Evolutionary conservation across 2,888 invertebrate genomes (phyloP), one percentile per base, ranked within the genome.

Genomic region (Acrobasis consociella): DNA sequence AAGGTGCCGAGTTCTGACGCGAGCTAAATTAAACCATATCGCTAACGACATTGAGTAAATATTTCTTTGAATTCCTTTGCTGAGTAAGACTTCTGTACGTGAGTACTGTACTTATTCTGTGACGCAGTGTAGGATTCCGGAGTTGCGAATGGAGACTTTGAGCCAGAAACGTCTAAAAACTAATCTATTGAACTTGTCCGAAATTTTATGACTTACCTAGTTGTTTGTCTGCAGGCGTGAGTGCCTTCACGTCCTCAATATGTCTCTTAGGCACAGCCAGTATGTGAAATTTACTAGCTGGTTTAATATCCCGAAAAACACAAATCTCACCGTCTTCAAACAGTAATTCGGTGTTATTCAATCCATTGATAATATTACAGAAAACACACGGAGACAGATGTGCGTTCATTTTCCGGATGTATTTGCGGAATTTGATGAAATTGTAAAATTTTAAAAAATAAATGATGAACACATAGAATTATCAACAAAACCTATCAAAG

Each of bases 261-360:
- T 99, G 98, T 51, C 90, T 87, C 78, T 95, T 96, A 0, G 97
- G 94, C 42, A 97, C 93, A 15, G 97, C 94, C 65, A 98, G 90
- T 76, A 95, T 95, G 81, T 99, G 98, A 84, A 95, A 94, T 13
- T 93, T 94, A 0, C 97, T 94, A 0, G 96, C 97, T 5, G 98
- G 98, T 77, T 95, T 95, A 11, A 94, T 97, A 77, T 98, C 98
- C 46, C 94, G 94, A 78, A 98, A 97, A 46, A 97, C 95, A 9
- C 96, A 93, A 49, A 96, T 87, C 53, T 96, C 94, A 0, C 97
- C 96, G 73, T 96, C 96, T 91, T 97, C 95, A 72, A 93, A 94
- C 60, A 95, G 84, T 65, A 96, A 93, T 72, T 95, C 93, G 0
- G 95, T 94, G 0, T 93, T 85, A 31, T 92, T 93, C 66, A 94